A percentile compares a stretch with the other conserved stretches of the same genome.
These are phyloP conservation scores for Phallusia fumigata DNA, from an alignment of 23 tunicate genomes.

Conservation along the genomic window DNA sequence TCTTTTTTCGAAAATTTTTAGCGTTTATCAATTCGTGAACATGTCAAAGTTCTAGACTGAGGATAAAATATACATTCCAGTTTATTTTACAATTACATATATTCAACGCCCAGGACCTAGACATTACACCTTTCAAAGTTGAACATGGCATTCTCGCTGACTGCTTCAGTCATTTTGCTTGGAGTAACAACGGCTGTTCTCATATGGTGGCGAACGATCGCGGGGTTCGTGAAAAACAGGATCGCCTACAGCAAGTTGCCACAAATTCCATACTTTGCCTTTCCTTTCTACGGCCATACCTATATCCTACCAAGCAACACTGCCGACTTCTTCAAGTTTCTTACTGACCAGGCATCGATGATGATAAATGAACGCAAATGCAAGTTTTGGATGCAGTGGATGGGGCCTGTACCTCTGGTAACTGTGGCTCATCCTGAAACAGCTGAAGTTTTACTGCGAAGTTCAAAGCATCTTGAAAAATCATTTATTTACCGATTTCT, in stretches of 20 bases:
- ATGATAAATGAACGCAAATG: neutral
- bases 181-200: neutral
- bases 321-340: conserved; percentile 11
- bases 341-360: neutral
- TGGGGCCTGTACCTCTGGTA: conserved; percentile 51
- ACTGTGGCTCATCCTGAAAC: conserved; percentile 40
- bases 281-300: conserved; percentile 16
- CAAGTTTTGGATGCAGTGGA: conserved; percentile 28
- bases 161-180: neutral
- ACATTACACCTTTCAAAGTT: too few species aligned
- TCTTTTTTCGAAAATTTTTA: too few species aligned
- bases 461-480: conserved; percentile 65
- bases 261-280: neutral
- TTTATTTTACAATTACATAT: too few species aligned
- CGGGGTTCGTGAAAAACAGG: neutral
- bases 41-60: too few species aligned
- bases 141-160: too few species aligned
- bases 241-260: neutral
- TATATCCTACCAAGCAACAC: conserved; percentile 18
- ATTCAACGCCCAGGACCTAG: too few species aligned
- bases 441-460: conserved; percentile 43
- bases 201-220: neutral
- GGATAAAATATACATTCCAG: too few species aligned
- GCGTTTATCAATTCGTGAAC: too few species aligned
- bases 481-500: conserved; percentile 48